Base-by-base conservation (phyloP, 2,888 invertebrate genomes). In the Pherbina coryleti region DNA sequence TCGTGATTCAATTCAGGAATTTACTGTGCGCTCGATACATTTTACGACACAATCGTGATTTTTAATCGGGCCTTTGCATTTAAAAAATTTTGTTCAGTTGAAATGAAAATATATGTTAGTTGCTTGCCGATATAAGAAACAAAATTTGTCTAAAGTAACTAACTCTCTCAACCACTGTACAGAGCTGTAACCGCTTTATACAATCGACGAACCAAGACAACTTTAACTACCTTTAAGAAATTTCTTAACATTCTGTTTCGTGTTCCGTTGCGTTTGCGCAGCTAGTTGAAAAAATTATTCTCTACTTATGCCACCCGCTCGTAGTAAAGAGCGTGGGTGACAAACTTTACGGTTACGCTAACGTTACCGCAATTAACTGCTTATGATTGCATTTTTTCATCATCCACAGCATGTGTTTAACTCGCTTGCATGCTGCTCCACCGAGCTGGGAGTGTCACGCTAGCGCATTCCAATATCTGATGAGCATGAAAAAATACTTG, bases 311-410 rank as follows among this genome's bases (percentile, higher is more conserved):
- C 19, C 22, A 9, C 19, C 22, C 22, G 19, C 22, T 55, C 55
- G 55, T 5, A 19, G n/a, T 1, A 55, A 55, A 1, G 22, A 19
- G 49, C 25, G 51, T 22, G 51, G 49, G 28, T 69, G 69, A 51
- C 69, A 69, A 69, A 37, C 51, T 51, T 19, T 53, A 69, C 69
- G 51, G 69, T 69, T 28, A 49, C 51, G 49, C 25, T 51, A 28
- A 44, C 51, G 28, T 69, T 25, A 69, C 69, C 31, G 64, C 64
- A 64, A 51, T 69, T 51, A 69, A 28, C 51, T 69, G 69, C 28
- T n/a, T 14, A 19, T 51, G 69, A 51, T 51, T 49, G 34, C 44
- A n/a, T 64, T 31, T 60, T 28, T 25, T 25, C n/a, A 19, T 25
- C 25, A 28, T 67, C 5, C 19, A 37, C 28, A 22, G 25, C 14